phyloP scores from a whole-genome alignment of 2,797 vertebrate species.

The Enteromius paludinosus region DNA sequence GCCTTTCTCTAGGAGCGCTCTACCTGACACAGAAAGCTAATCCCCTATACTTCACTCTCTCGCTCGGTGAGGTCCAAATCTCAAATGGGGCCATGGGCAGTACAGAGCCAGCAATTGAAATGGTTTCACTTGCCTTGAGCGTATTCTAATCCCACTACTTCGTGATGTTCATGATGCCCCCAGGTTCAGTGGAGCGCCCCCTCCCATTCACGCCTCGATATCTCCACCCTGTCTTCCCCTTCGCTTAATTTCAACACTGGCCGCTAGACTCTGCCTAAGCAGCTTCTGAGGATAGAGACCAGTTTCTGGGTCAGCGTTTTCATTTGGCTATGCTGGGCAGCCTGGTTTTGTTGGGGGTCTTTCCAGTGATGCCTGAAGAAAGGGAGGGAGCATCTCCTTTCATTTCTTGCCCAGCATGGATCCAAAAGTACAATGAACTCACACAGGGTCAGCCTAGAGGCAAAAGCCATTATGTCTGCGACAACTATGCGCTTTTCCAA shows the following conservation, averaged over 20 bases:
- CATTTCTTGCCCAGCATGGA: slow-evolving; percentile 33
- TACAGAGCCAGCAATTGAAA: slow-evolving; percentile 71
- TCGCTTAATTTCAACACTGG: slow-evolving; percentile 21
- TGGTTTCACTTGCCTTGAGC: slow-evolving; percentile 68
- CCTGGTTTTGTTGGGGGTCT: slow-evolving; percentile 14
- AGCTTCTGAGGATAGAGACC: slow-evolving; percentile 38
- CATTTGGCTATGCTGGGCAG: slow-evolving; percentile 12
- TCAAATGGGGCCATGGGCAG: slow-evolving; percentile 38
- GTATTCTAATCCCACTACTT: slow-evolving; percentile 69
- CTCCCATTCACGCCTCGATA: not conserved
- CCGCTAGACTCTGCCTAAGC: slow-evolving; percentile 42
- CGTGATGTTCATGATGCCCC: slow-evolving; percentile 54
- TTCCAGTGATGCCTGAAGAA: slow-evolving; percentile 2
- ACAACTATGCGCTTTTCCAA: slow-evolving; percentile 9
- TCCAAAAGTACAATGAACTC: slow-evolving; percentile 29
- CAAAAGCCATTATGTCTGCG: slow-evolving; percentile 31
- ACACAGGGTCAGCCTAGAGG: slow-evolving; percentile 29
- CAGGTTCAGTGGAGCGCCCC: slow-evolving; percentile 62
- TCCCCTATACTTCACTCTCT: slow-evolving; percentile 22
- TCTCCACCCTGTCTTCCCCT: slow-evolving; percentile 1
- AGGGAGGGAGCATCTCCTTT: not conserved
- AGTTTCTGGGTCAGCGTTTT: slow-evolving; percentile 58
- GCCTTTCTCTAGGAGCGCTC: slow-evolving; percentile 20
- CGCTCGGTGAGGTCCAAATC: slow-evolving; percentile 38
- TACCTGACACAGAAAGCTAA: slow-evolving; percentile 35